Evolutionary conservation across 1,140 invertebrate species (phyloP).

Genomic region (Drosophila mojavensis): DNA sequence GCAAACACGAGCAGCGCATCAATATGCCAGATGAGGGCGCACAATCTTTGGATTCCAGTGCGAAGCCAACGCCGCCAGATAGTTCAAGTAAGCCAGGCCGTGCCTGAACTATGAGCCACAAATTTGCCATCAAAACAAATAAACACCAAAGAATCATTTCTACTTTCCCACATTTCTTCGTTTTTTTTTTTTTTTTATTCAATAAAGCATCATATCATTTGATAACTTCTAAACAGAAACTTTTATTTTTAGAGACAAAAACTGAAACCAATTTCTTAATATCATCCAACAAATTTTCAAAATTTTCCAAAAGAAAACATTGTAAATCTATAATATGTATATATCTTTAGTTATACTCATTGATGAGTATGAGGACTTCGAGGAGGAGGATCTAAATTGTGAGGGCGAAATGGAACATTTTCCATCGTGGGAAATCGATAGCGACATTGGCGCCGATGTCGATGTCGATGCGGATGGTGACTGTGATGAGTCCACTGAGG

Average conservation of each 20-base stretch:
- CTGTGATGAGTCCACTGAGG: slow-evolving; percentile 85
- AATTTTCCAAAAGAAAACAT: not conserved
- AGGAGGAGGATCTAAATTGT: slow-evolving; percentile 83
- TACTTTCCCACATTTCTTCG: not conserved
- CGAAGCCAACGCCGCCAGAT: slow-evolving; percentile 74
- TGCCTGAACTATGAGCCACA: slow-evolving; percentile 35
- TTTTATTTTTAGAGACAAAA: not conserved
- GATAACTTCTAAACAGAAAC: not conserved
- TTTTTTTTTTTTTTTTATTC: slow-evolving; percentile 17
- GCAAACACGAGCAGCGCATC: slow-evolving; percentile 75
- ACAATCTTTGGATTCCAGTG: slow-evolving; percentile 66
- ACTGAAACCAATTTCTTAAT: not conserved
- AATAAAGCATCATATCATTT: slow-evolving; percentile 36
- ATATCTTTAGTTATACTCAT: slow-evolving; percentile 84
- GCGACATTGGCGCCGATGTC: slow-evolving; percentile 84
- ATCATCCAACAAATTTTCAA: not conserved
- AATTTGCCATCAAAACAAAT: not conserved
- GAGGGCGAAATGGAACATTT: slow-evolving; percentile 84
- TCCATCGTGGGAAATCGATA: slow-evolving; percentile 83
- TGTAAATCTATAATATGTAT: not conserved
- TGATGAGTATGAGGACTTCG: slow-evolving; percentile 85
- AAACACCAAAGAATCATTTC: slow-evolving; percentile 33
- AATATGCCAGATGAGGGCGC: slow-evolving; percentile 74
- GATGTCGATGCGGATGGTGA: slow-evolving; percentile 84
- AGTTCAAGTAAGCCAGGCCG: slow-evolving; percentile 72